Evolutionary conservation across 1,140 invertebrate species (phyloP), one percentile per base, ranked within the genome.

Genomic region (Mylabris phalerata): DNA sequence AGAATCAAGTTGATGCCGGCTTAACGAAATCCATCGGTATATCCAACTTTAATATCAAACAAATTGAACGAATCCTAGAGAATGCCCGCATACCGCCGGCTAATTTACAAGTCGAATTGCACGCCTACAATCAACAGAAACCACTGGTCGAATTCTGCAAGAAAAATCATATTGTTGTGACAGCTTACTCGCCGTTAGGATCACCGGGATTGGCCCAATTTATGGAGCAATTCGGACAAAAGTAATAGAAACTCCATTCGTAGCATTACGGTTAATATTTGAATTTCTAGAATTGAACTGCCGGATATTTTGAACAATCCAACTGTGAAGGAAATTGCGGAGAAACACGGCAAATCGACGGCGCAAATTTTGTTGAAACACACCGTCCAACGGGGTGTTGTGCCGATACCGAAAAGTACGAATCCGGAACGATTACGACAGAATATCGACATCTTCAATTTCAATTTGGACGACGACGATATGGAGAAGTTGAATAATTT

Each of bases 381-480:
- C 73, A 79, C 89, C 46, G 69, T 92, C 0, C 84, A 92, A 72
- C 77, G 82, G 49, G 84, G 83, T 7, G 75, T 93, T 6, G 76
- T 82, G 42, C 86, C 88, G 11, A 92, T 95, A 70, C 92, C 92
- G 44, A 95, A 95, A 76, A 92, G 89, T 70, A 84, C 83, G 0
- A 90, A 84, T 68, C 76, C 83, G 0, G 72, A 80, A 6, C 80
- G 91, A 66, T 78, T 95, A 1, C 81, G 82, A 67, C 74, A 81
- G 68, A 85, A 85, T 66, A 71, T 83, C 10, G 71, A 84, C 59
- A 75, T 87, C 51, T 85, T 85, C 61, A 79, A 84, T 69, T 86
- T 86, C 66, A 71, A 79, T 59, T 68, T 87, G 48, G 74, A 71
- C 32, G 60, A 73, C 2, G 70, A 76, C 2, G 84, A 87, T 64